Evolutionary conservation across 2,797 vertebrate species (phyloP).

Genomic region (Sphenodon punctatus): DNA sequence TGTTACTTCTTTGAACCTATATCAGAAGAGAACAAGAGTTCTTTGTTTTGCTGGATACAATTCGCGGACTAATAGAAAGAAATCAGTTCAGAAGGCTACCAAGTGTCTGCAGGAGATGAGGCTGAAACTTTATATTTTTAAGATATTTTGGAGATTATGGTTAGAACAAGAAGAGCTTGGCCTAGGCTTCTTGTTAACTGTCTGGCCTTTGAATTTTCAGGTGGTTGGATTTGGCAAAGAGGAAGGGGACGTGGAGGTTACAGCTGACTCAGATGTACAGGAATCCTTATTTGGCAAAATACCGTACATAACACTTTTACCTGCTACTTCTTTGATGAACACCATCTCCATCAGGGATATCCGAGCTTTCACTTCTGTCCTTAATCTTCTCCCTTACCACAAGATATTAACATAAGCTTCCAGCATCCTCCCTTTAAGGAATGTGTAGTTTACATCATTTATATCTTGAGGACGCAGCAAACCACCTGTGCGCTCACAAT

Average conservation of each 20-base stretch:
- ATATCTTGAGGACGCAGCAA: too few species aligned
- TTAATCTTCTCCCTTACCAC: conserved; percentile 85
- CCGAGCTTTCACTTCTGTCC: conserved; percentile 81
- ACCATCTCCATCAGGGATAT: conserved; percentile 78
- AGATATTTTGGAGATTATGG: background rate
- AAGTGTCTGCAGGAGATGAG: background rate
- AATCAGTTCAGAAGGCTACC: background rate
- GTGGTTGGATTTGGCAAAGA: conserved; percentile 87
- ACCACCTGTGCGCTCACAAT: background rate
- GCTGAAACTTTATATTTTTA: background rate
- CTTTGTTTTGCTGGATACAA: background rate
- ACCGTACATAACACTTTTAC: conserved; percentile 82
- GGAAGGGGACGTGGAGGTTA: conserved; percentile 71
- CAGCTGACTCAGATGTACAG: background rate
- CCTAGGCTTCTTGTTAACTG: background rate
- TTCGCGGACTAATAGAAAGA: background rate
- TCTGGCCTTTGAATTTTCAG: conserved; percentile 65
- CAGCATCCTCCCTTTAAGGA: background rate
- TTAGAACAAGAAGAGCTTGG: background rate
- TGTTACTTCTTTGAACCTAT: background rate
- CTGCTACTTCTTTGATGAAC: conserved; percentile 66
- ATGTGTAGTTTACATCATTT: background rate
- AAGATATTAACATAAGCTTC: conserved; percentile 84
- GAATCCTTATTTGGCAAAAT: conserved; percentile 76
- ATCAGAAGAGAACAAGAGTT: background rate